phyloP scores from a whole-genome alignment of 2,888 invertebrate species.

The Linnaemya vulpina region DNA sequence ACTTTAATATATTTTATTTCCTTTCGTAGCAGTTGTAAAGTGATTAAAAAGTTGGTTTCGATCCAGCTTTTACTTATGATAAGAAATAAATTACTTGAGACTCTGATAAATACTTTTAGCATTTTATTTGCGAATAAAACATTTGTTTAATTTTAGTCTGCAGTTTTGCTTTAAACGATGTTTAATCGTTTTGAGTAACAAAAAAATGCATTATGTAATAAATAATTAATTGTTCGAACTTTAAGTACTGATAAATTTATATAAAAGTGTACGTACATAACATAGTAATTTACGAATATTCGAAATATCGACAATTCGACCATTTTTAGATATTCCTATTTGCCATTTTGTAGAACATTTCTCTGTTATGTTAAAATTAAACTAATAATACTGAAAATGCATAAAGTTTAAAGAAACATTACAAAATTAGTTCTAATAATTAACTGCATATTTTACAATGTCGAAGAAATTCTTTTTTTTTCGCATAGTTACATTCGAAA shows the following conservation, averaged over 20 bases:
- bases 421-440: too few relatives aligned
- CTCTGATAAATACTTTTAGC: constrained; percentile 41
- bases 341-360: too few relatives aligned
- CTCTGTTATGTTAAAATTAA: too few relatives aligned
- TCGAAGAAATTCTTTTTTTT: too few relatives aligned
- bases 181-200: constrained; percentile 42
- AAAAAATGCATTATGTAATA: constrained; percentile 28
- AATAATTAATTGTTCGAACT: constrained; percentile 1
- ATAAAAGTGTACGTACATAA: background rate
- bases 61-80: constrained; percentile 12
- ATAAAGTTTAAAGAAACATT: too few relatives aligned
- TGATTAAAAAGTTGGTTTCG: background rate
- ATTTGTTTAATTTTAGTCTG: background rate
- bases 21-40: background rate
- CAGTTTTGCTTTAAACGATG: constrained; percentile 18
- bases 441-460: too few relatives aligned
- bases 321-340: too few relatives aligned
- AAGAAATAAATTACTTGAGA: constrained; percentile 15
- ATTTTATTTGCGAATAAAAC: constrained; percentile 12
- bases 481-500: too few relatives aligned
- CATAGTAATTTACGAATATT: too few relatives aligned
- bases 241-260: background rate
- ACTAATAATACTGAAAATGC: too few relatives aligned
- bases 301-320: too few relatives aligned
- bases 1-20: background rate